phyloP scores from a whole-genome alignment of 2,113 vertebrate genomes.

The Caretta caretta region DNA sequence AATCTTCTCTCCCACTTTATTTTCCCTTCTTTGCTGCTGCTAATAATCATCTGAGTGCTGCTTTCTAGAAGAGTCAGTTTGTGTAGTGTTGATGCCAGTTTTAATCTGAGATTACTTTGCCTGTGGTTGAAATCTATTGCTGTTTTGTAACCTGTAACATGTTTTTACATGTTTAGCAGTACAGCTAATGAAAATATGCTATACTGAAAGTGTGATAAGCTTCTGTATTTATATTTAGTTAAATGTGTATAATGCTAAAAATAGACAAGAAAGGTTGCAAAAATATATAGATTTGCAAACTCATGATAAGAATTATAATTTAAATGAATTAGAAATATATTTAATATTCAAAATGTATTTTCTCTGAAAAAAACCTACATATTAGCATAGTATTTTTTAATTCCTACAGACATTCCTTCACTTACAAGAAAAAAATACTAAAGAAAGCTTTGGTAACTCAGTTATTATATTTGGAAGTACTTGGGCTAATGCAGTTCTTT shows the following conservation, averaged over 20 bases:
- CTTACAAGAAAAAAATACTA: conserved; percentile 42
- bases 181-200: conserved; percentile 53
- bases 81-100: conserved; percentile 59
- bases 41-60: conserved; percentile 58
- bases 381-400: background rate
- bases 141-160: conserved; percentile 68
- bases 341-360: background rate
- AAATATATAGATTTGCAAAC: conserved; percentile 53
- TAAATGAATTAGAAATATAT: conserved; percentile 35
- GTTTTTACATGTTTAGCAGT: conserved; percentile 74
- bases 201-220: conserved; percentile 52
- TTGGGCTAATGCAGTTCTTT: conserved; percentile 24
- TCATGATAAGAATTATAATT: conserved; percentile 47
- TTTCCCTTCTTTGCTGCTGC: conserved; percentile 12
- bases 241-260: conserved; percentile 34
- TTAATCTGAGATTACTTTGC: conserved; percentile 63
- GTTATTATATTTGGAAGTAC: conserved; percentile 44
- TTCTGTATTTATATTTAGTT: conserved; percentile 59
- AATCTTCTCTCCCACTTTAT: conserved; percentile 15
- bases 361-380: background rate
- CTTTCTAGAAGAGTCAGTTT: conserved; percentile 43
- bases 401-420: conserved; percentile 50
- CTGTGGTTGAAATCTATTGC: conserved; percentile 61
- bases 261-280: conserved; percentile 52
- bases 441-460: conserved; percentile 38